These are phyloP conservation scores for Napeogenes sylphis DNA, from an alignment of 2,888 invertebrate genomes.

Conservation along the genomic window DNA sequence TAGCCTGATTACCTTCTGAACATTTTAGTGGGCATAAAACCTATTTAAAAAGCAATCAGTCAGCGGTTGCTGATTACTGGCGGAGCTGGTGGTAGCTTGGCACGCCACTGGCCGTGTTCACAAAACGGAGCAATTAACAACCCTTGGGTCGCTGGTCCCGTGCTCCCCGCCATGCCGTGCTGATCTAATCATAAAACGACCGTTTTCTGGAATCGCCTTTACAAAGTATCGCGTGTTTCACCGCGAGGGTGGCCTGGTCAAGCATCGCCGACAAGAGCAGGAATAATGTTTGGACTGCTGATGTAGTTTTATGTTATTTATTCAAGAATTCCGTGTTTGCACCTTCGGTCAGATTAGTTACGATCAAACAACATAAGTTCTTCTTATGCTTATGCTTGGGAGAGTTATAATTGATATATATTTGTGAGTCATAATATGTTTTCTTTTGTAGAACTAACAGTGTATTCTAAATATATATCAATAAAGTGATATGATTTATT, in stretches of 20 bases:
- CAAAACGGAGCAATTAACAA: conserved; percentile 78
- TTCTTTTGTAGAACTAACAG: too few relatives aligned
- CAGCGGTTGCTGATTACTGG: conserved; percentile 73
- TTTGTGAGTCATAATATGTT: too few relatives aligned
- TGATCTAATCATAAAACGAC: conserved; percentile 77
- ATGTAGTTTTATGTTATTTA: conserved; percentile 19
- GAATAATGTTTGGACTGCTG: conserved; percentile 27
- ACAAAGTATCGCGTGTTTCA: conserved; percentile 71
- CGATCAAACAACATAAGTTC: background rate
- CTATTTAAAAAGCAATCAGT: conserved; percentile 79
- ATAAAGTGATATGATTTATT: too few relatives aligned
- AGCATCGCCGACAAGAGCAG: conserved; percentile 28
- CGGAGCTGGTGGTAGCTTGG: conserved; percentile 36
- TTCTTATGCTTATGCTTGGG: background rate
- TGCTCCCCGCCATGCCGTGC: conserved; percentile 47
- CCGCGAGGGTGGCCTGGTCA: conserved; percentile 33
- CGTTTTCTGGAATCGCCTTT: conserved; percentile 77
- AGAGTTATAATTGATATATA: too few relatives aligned
- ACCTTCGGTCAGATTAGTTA: conserved; percentile 19
- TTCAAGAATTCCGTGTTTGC: conserved; percentile 23
- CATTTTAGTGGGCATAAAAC: conserved; percentile 76
- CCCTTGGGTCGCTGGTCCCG: conserved; percentile 44
- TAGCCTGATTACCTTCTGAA: conserved; percentile 64
- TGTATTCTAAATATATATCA: too few relatives aligned
- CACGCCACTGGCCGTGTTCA: conserved; percentile 76